A percentile compares a stretch with the other conserved stretches of the same genome.
Evolutionary conservation across 2,113 vertebrate genomes (phyloP).

Genomic region (Hiodon alosoides): DNA sequence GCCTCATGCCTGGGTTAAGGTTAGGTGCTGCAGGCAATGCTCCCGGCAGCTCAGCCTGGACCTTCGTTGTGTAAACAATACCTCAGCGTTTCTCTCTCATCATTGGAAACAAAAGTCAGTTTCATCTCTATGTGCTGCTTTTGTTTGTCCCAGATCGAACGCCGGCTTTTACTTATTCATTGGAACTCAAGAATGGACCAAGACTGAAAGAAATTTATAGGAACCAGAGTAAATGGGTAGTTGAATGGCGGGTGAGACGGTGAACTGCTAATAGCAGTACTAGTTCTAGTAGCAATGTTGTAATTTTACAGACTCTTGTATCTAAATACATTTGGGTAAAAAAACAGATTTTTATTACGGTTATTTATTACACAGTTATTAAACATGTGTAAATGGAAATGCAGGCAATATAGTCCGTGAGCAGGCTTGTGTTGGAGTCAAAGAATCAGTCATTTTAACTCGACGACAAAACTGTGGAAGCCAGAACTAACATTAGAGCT

Average conservation of each 20-base stretch:
- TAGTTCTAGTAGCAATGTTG: no score
- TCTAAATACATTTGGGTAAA: background rate
- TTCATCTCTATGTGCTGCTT: slow-evolving; percentile 1
- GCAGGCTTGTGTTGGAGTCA: background rate
- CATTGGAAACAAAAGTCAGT: slow-evolving; percentile 6
- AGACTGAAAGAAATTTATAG: background rate
- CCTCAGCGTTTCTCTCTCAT: slow-evolving; percentile 27
- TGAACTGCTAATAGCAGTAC: background rate
- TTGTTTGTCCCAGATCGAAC: background rate
- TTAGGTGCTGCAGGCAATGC: slow-evolving; percentile 50
- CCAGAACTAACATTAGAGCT: background rate
- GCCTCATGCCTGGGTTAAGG: slow-evolving; percentile 12
- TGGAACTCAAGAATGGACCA: background rate
- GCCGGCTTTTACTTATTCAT: background rate
- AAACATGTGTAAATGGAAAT: no score
- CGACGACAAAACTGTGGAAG: background rate
- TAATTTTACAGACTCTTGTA: background rate
- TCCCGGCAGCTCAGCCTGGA: slow-evolving; percentile 45
- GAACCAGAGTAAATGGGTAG: background rate
- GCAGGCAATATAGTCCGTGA: no score
- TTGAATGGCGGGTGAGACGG: background rate
- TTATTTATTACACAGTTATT: background rate
- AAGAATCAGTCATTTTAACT: background rate
- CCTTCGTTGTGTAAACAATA: slow-evolving; percentile 36
- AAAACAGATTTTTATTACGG: background rate